Base-by-base conservation (phyloP, 2,113 vertebrate species). In the Phoxinus phoxinus region DNA sequence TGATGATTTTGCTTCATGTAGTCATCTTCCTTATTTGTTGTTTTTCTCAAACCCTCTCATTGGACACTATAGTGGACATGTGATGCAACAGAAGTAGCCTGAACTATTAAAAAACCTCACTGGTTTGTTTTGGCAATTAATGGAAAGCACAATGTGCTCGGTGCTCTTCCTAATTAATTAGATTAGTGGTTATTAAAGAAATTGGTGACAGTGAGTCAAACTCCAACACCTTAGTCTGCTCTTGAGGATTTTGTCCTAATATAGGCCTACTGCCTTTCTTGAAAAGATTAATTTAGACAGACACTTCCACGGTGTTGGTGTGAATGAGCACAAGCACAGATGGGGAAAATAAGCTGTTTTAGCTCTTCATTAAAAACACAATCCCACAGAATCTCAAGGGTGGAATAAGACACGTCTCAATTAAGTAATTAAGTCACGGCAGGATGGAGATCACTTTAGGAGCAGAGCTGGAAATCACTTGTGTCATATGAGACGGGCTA, bases 331-430 rank as follows among this genome's bases (percentile, higher is more conserved):
- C 88, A 90, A 90, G 92, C 91, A 90, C 91, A 93, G 92, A 94
- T 94, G 93, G 92, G 48, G 86, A 91, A 91, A 94, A 94, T 92
- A 93, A 94, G 92, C 92, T 92, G 92, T 94, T 93, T 88, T 90
- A 93, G 87, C 87, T 88, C 90, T 91, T 94, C 92, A 94, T 94
- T 94, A 94, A 93, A 93, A 90, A 88, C 85, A 91, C 89, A 93
- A 94, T 93, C 91, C 91, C 87, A 83, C 90, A 89, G 91, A 90
- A 90, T 90, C 92, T 93, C 91, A 85, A 89, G 93, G 89, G 90
- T 91, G 87, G 88, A 90, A 89, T 89, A 86, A 85, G 89, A 89
- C 90, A 87, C 90, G 53, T 86, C 74, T 74, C 73, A 79, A 46
- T n/a, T 58, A 87, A 87, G 73, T 37, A 86, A 78, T 79, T 76